Base-by-base conservation (phyloP, 37 sponge, comb jelly and placozoan species). In the Bolinopsis microptera region DNA sequence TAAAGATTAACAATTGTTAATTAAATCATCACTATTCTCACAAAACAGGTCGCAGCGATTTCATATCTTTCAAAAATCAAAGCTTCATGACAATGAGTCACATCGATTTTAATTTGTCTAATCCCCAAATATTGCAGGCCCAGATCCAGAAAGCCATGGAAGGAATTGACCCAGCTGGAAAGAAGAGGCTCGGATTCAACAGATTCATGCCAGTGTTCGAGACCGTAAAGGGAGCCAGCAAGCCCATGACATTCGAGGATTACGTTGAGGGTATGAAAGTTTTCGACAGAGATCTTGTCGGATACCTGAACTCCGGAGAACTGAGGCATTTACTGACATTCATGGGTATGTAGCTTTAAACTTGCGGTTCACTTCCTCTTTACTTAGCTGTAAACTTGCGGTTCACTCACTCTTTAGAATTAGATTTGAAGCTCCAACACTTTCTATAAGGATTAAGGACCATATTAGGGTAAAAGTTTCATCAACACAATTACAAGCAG, bases 261-360 rank as follows among this genome's bases (percentile, higher is more conserved):
- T 86, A 86, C 61, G 90, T 86, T 38, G 90, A 86, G 90, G 90
- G 90, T 39, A 86, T 86, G 90, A 86, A 86, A 38, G 90, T 86
- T n/a, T 86, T 86, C 90, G 90, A 86, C 48, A 86, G 90, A 38
- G 90, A 86, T 40, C 90, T 86, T 2, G 90, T 86, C 16, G 90
- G 90, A 39, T 86, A 33, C 61, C 90, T 86, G 32, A 86, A 86
- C 90, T 86, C 90, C 3, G 90, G 90, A 86, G 90, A 86, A 41
- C 61, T 86, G 90, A 86, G 90, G 26, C 90, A 86, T 86, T 38
- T 86, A 36, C 90, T 86, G n/a, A 86, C 90, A 1, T 33, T 33
- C 90, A 86, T 86, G 90, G 90, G 90, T 86, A 24, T 30, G 82
- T 80, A 34, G 23, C 61, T 48, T 48, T 48, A 18, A 13, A 33